These are phyloP conservation scores for Gastrophryne carolinensis DNA, from an alignment of 2,797 vertebrate species.

Conservation along the genomic window DNA sequence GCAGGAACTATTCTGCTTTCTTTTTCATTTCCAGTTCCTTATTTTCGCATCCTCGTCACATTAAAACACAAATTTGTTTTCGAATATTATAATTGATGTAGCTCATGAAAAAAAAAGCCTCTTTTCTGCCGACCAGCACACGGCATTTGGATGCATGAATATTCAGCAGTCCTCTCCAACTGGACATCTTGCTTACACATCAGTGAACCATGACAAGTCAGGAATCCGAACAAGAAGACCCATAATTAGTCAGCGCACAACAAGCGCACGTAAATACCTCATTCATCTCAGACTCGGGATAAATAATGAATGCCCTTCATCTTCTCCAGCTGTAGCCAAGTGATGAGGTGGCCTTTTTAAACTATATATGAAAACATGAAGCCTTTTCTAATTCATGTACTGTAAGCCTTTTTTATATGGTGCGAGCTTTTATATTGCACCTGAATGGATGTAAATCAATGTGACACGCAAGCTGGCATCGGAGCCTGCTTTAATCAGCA, in stretches of 20 bases:
- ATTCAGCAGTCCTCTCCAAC: constrained; percentile 17
- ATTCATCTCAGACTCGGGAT: constrained; percentile 25
- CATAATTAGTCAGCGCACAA: constrained; percentile 34
- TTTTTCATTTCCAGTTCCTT: not conserved
- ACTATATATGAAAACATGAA: constrained; percentile 25
- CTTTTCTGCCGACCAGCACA: not conserved
- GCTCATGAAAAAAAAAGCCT: not conserved
- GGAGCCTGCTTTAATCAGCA: constrained; percentile 11
- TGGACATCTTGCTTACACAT: constrained; percentile 21
- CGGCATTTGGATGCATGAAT: constrained; percentile 26
- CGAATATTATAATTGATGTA: constrained; percentile 12
- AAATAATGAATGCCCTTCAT: constrained; percentile 43
- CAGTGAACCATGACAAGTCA: constrained; percentile 42
- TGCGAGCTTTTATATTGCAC: constrained; percentile 18
- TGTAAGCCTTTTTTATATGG: not conserved
- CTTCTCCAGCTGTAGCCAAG: constrained; percentile 7
- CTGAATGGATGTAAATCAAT: constrained; percentile 35
- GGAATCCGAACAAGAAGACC: constrained; percentile 8
- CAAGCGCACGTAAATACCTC: constrained; percentile 39
- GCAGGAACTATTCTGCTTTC: no score
- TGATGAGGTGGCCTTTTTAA: constrained; percentile 29
- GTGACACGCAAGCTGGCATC: constrained; percentile 23
- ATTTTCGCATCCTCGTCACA: not conserved
- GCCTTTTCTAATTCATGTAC: constrained; percentile 25
- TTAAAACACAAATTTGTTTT: not conserved